phyloP scores from a whole-genome alignment of 2,888 invertebrate genomes.

The Cryptocheilus praepositus region DNA sequence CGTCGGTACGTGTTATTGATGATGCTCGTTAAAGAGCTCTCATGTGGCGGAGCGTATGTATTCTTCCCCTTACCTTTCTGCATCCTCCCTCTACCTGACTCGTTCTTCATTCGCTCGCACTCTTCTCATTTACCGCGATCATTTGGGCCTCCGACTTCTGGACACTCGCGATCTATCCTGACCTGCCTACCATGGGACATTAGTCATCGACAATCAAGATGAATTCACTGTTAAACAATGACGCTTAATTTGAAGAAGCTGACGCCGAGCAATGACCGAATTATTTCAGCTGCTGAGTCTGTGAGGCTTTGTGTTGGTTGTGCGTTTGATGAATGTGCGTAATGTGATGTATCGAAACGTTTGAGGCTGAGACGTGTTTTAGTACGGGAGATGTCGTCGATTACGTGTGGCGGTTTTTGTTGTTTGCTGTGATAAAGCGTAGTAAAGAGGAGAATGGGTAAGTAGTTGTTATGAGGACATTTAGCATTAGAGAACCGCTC shows the following conservation, averaged over 20 bases:
- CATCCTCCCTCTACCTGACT: not conserved
- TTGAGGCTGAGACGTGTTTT: too few relatives aligned
- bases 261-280: constrained; percentile 52
- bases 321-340: too few relatives aligned
- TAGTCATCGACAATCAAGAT: constrained; percentile 68
- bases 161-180: constrained; percentile 52
- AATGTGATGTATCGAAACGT: too few relatives aligned
- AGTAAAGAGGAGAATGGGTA: too few relatives aligned
- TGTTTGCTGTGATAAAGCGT: too few relatives aligned
- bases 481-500: too few relatives aligned
- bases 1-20: constrained; percentile 63
- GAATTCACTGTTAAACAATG: constrained; percentile 66
- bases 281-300: constrained; percentile 18
- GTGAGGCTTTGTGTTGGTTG: not conserved
- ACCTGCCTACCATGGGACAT: constrained; percentile 55
- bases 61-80: constrained; percentile 30
- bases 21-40: constrained; percentile 64
- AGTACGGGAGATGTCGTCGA: too few relatives aligned
- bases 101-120: constrained; percentile 20
- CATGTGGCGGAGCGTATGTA: constrained; percentile 55
- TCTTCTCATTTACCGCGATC: not conserved
- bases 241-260: constrained; percentile 64
- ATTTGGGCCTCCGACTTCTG: constrained; percentile 43
- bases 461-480: too few relatives aligned
- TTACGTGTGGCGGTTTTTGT: too few relatives aligned